Base-by-base conservation (phyloP, 2,113 vertebrate species). In the Megaceryle maxima region DNA sequence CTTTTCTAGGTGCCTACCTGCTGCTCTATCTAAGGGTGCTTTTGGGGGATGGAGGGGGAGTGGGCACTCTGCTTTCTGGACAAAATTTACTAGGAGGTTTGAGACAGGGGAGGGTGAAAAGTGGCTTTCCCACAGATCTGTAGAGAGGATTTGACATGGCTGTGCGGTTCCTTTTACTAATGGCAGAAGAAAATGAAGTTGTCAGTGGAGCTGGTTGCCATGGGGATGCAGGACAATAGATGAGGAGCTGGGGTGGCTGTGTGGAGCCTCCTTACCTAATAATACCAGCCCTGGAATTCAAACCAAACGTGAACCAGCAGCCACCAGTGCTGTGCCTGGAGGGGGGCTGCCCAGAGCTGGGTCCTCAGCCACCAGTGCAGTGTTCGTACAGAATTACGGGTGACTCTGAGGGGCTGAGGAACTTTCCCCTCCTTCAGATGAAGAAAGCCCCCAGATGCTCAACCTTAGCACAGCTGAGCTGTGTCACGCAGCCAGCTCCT, bases 361-460 rank as follows among this genome's bases (percentile, higher is more conserved):
- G 53, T 26, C 53, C 53, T 29, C 29, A 26, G 53, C 53, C 28
- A 31, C 53, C 29, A 17, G 5, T 22, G 2, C 11, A 5, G 12
- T 1, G 6, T 3, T 41, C 1, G 0, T 1, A 3, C 6, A 3
- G 8, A 6, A 1, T 3, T 29, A 13, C 4, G 33, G 43, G 43
- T 1, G 19, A 10, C 39, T 37, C 37, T 22, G 4, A 6, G 13
- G 26, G 31, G 41, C 46, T 14, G 26, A 84, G 73, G 25, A 46
- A 5, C 83, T 22, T 37, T 9, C 0, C 16, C 31, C 10, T 35
- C 44, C 60, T 63, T 37, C 90, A 29, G 22, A 35, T 31, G 8
- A 43, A 25, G 26, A 41, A 78, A 18, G 62, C 66, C 44, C 3
- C 3, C 18, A 4, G 28, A 3, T 2, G 26, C 43, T 81, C 55